These are phyloP conservation scores for Mergus octosetaceus DNA, from an alignment of 2,797 vertebrate genomes.

Conservation along the genomic window DNA sequence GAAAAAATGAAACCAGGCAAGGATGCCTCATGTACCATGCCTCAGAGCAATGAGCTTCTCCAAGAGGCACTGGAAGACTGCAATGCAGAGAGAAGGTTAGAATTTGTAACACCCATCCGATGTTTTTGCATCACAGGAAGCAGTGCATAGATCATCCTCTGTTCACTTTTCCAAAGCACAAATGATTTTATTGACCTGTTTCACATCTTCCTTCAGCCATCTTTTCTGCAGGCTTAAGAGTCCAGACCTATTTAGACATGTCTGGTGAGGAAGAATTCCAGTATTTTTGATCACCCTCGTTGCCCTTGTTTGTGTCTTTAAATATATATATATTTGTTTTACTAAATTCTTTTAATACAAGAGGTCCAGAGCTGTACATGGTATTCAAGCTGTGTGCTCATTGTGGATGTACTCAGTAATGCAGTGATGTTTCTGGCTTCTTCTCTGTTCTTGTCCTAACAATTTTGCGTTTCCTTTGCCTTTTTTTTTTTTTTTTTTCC, in stretches of 20 bases:
- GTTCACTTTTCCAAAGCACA: background rate
- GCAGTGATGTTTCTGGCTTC: background rate
- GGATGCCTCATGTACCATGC: background rate
- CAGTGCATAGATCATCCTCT: background rate
- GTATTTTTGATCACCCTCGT: background rate
- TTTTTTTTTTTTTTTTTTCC: background rate
- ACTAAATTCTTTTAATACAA: background rate
- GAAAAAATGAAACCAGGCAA: background rate
- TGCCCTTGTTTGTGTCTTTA: background rate
- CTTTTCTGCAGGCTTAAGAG: background rate
- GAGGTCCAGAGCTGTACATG: background rate
- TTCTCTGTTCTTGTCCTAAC: slow-evolving; percentile 11
- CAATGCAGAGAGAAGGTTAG: background rate
- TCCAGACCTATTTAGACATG: background rate
- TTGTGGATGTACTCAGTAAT: background rate
- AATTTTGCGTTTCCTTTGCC: background rate
- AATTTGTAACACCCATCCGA: background rate
- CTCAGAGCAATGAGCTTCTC: background rate
- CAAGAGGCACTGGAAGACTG: background rate
- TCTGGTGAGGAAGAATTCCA: background rate
- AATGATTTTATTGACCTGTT: background rate
- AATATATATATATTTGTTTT: background rate
- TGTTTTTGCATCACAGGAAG: background rate
- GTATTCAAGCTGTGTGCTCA: background rate
- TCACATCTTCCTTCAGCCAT: background rate